A percentile compares a stretch with the other conserved stretches of the same genome.
These are phyloP conservation scores for Camelus bactrianus DNA, from an alignment of 2,113 vertebrate genomes.

Conservation along the genomic window DNA sequence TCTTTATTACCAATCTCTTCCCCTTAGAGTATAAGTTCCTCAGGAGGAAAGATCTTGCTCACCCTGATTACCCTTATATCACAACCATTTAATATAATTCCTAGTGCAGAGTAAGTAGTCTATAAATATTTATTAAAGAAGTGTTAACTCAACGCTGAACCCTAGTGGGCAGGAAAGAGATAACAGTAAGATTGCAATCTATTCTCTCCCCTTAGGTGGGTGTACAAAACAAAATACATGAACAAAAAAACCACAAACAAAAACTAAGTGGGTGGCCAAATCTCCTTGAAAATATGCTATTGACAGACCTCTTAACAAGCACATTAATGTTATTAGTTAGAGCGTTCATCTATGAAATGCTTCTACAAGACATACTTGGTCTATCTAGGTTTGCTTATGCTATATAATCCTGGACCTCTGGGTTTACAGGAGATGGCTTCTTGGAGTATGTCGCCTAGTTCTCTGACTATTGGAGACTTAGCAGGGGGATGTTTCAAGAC, in stretches of 20 bases:
- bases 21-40: not conserved
- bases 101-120: not conserved
- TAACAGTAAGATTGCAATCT: not conserved
- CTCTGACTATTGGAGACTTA: not conserved
- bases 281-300: not conserved
- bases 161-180: not conserved
- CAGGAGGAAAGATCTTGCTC: not conserved
- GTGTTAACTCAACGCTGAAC: not conserved
- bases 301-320: not conserved
- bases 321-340: not conserved
- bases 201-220: not conserved
- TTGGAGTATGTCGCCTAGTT: not conserved
- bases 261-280: not conserved
- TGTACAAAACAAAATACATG: not conserved
- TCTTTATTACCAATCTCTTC: not conserved
- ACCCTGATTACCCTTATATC: not conserved
- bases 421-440: not conserved
- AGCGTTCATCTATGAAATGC: not conserved
- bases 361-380: constrained; percentile 37
- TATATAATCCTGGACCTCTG: not conserved
- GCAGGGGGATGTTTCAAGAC: not conserved
- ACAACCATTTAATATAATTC: not conserved
- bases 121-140: constrained; percentile 13
- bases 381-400: not conserved
- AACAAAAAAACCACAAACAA: not conserved